These are phyloP conservation scores for Tetranychus truncatus DNA, from an alignment of 2,888 invertebrate genomes.

Conservation along the genomic window DNA sequence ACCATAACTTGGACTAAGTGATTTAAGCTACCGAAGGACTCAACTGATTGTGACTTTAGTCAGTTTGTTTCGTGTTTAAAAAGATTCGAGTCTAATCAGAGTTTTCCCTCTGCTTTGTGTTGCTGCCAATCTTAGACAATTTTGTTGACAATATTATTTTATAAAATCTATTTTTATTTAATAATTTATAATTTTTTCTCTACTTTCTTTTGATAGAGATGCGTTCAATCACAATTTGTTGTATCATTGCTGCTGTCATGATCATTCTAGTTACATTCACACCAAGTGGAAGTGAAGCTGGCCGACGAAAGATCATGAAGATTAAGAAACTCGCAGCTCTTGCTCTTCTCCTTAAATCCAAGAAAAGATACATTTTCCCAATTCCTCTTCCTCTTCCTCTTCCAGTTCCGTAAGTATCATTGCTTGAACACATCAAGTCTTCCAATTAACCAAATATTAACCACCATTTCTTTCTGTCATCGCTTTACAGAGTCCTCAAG, in stretches of 20 bases:
- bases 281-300: not conserved
- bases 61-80: no score
- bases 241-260: slow-evolving; percentile 1
- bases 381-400: slow-evolving; percentile 8
- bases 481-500: not conserved
- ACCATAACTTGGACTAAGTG: no score
- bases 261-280: not conserved
- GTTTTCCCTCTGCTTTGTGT: no score
- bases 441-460: not conserved
- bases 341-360: not conserved
- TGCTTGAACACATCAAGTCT: not conserved
- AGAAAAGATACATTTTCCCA: slow-evolving; percentile 10
- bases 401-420: slow-evolving; percentile 5
- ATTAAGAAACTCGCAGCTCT: not conserved
- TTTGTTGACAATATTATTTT: not conserved
- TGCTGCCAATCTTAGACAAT: not conserved
- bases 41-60: no score
- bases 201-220: not conserved
- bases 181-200: not conserved
- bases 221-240: not conserved
- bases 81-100: no score
- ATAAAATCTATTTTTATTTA: not conserved
- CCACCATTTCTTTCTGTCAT: not conserved
- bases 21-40: no score
- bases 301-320: slow-evolving; percentile 1